Percentiles rank a stretch among this genome's conserved stretches.
Conservation (phyloP, 2,888 invertebrate genomes). For the Tupiocoris notatus region DNA sequence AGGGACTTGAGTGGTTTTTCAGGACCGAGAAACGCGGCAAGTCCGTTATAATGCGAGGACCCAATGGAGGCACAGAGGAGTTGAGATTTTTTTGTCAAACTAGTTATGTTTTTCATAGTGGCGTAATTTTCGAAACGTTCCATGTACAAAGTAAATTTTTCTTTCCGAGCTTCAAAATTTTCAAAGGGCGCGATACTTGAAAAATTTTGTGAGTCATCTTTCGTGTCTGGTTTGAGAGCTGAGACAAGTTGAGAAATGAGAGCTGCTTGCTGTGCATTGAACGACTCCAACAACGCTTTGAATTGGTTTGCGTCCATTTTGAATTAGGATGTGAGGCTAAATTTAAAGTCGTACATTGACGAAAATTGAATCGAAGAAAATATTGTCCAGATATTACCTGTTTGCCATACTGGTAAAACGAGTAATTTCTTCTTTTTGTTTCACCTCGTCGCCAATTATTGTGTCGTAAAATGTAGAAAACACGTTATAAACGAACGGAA, state of each 20-base stretch:
- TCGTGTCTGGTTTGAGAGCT: too few species aligned
- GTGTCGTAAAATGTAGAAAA: too few species aligned
- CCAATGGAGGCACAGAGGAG: constrained; percentile 8
- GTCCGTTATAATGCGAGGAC: neutral
- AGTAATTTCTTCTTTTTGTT: too few species aligned
- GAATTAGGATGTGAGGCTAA: too few species aligned
- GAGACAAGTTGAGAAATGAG: neutral
- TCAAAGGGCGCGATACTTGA: neutral
- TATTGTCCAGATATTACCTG: too few species aligned
- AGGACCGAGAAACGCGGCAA: constrained; percentile 2
- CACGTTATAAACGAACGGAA: too few species aligned
- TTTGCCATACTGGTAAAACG: too few species aligned
- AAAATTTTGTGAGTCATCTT: too few species aligned
- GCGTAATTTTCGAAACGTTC: constrained; percentile 5
- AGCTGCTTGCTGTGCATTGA: neutral
- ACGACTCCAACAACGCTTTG: neutral
- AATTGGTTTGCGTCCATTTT: constrained; percentile 1
- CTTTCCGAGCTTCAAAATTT: neutral
- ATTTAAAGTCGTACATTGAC: too few species aligned
- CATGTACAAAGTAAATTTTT: neutral
- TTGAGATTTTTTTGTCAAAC: neutral
- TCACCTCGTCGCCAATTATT: too few species aligned
- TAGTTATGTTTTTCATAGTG: neutral
- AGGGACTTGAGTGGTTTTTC: neutral
- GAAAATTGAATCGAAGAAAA: too few species aligned